Base-by-base conservation (phyloP, 2,888 invertebrate species). In the Mimas tiliae region DNA sequence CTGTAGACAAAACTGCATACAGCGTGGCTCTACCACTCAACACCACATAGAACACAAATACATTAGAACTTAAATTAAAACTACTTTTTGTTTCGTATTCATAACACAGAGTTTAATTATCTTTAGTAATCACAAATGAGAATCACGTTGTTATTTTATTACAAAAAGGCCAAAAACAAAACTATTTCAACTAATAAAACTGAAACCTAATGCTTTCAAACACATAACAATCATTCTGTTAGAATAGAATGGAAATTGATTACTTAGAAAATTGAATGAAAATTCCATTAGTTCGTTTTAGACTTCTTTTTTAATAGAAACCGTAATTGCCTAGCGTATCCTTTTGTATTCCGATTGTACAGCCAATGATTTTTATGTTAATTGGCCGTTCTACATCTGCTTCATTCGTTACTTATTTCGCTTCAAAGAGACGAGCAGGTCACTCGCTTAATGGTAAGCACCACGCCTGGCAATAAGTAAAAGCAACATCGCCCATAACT, bases 141-240 rank as follows among this genome's bases (percentile, higher is more conserved):
- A 27, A 27, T 27, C 27, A 27, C 27, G 27, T 27, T 27, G 2
- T 27, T 27, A 3, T 48, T 58, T 58, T n/a, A 48, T 21, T 42
- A 19, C 42, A 58, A 38, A 42, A 42, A 58, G 6, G 11, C 19
- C 19, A 38, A 58, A 12, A 48, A 63, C 14, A 34, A 63, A 48
- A 63, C 62, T 42, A 47, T 47, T 63, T 63, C 6, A 14, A 48
- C n/a, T 63, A 63, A 63, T 63, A 47, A 63, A 63, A n/a, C 63
- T 63, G 47, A 21, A 55, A 34, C 38, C 38, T 55, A 55, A 55
- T 34, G 42, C 19, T 42, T 58, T 42, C 58, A 19, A 58, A 58
- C 58, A 58, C 16, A 42, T 58, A 58, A 58, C 58, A 58, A 58
- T 58, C 12, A 58, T 58, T 58, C 58, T 38, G 16, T 9, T 34